Evolutionary conservation across 1,140 invertebrate genomes (phyloP).

Genomic region (Cydia amplana): DNA sequence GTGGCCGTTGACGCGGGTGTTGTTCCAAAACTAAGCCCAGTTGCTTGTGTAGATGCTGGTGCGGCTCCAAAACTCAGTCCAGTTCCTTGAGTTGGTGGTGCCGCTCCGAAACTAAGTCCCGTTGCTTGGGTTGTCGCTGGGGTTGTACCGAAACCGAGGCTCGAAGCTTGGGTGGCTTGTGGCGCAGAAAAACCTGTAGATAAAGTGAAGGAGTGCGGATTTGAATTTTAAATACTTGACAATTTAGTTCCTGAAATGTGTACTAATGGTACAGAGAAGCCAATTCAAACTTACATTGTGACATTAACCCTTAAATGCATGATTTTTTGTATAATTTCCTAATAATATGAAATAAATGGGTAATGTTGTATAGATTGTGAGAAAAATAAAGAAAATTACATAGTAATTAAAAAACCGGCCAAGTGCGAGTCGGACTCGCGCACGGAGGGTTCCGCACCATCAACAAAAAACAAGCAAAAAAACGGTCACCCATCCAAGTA

Average conservation of each 20-base stretch:
- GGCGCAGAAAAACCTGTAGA: neutral
- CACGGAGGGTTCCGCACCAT: too few species aligned
- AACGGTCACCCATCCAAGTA: too few species aligned
- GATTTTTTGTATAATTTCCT: too few species aligned
- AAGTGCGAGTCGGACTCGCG: too few species aligned
- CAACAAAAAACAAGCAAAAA: too few species aligned
- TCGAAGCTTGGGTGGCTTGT: constrained; percentile 21
- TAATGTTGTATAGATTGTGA: too few species aligned
- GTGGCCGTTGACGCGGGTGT: constrained; percentile 26
- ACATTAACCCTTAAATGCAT: too few species aligned
- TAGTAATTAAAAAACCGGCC: too few species aligned
- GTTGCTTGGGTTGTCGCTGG: constrained; percentile 5
- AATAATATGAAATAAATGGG: too few species aligned
- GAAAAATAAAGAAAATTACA: too few species aligned
- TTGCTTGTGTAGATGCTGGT: constrained; percentile 32
- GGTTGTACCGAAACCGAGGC: neutral
- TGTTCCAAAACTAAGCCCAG: constrained; percentile 42
- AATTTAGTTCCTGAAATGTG: neutral
- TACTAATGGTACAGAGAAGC: neutral
- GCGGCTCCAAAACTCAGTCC: constrained; percentile 31
- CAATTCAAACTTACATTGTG: too few species aligned
- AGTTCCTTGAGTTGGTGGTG: constrained; percentile 32
- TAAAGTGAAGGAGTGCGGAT: neutral
- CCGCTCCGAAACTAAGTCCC: constrained; percentile 26
- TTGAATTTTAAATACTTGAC: neutral